Percentiles rank a stretch among this genome's conserved stretches.
Conservation (phyloP, 2,113 vertebrate species). For the Entosphenus tridentatus region DNA sequence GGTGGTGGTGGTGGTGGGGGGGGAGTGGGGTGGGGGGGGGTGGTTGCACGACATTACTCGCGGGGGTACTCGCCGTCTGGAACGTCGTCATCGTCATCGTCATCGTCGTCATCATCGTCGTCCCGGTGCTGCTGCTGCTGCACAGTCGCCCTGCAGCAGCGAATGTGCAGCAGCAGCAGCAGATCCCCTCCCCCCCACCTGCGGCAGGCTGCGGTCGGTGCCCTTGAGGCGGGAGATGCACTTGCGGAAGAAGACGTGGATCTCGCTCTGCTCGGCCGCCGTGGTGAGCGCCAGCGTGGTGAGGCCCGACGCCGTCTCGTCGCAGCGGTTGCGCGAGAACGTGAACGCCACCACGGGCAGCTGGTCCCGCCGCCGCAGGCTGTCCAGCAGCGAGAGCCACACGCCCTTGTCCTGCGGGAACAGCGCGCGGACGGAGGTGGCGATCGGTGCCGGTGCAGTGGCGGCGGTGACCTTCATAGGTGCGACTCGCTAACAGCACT, state of each 20-base stretch:
- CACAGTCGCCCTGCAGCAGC: no score
- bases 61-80: not conserved
- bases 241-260: constrained; percentile 59
- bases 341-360: constrained; percentile 68
- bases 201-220: constrained; percentile 53
- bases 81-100: not conserved
- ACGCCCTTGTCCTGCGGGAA: constrained; percentile 35
- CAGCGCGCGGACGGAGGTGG: not conserved
- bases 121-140: not conserved
- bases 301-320: constrained; percentile 49
- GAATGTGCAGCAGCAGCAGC: no score
- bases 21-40: no score
- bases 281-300: constrained; percentile 48
- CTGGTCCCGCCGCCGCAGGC: constrained; percentile 43
- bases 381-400: constrained; percentile 53
- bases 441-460: no score
- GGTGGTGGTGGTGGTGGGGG: no score
- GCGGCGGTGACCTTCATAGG: no score
- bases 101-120: not conserved
- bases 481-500: no score
- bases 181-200: constrained; percentile 23
- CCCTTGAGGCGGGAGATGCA: constrained; percentile 56
- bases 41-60: no score
- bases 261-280: constrained; percentile 44
- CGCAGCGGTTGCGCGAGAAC: constrained; percentile 56